Percentiles rank a stretch among this genome's conserved stretches.
phyloP scores from a whole-genome alignment of 2,797 vertebrate genomes.

The Pithecia hirsuta region DNA sequence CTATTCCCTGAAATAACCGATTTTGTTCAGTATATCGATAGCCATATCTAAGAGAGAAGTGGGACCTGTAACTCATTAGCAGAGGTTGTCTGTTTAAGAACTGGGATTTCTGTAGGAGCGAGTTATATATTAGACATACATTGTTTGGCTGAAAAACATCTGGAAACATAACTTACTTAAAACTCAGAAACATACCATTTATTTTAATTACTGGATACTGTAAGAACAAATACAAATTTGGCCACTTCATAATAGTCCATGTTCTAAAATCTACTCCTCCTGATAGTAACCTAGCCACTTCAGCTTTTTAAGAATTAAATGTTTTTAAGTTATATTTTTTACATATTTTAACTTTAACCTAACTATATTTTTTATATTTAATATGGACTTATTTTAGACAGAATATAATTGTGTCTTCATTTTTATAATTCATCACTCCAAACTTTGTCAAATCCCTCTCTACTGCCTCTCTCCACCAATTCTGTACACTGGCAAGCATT shows the following conservation, averaged over 20 bases:
- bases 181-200: background rate
- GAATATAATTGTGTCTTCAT: background rate
- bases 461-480: background rate
- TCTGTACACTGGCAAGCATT: background rate
- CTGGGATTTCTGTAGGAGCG: background rate
- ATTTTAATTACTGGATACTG: background rate
- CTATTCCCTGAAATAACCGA: background rate
- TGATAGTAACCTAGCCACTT: background rate
- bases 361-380: background rate
- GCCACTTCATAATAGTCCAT: background rate
- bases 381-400: background rate
- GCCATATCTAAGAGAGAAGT: background rate
- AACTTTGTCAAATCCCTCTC: background rate
- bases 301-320: background rate
- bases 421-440: background rate
- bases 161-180: background rate
- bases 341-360: background rate
- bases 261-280: background rate
- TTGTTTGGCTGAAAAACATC: background rate
- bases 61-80: accelerated
- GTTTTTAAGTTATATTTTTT: background rate
- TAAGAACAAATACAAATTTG: background rate
- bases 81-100: background rate
- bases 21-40: background rate
- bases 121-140: background rate